A percentile compares a stretch with the other conserved stretches of the same genome.
phyloP scores from a whole-genome alignment of 2,888 invertebrate species.

The Crocallis elinguaria region DNA sequence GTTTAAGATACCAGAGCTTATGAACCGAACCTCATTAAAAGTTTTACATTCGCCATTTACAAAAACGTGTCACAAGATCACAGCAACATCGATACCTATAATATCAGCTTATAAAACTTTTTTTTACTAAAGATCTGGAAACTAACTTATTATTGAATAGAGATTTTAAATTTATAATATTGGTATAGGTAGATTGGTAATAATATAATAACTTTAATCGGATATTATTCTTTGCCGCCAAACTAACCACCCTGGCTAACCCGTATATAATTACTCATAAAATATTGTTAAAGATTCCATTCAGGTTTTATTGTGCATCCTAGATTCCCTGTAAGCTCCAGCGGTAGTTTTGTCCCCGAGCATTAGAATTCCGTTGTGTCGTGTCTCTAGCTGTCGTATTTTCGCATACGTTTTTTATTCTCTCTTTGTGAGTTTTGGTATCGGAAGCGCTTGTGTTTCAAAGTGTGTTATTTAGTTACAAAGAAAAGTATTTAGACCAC shows the following conservation, averaged over 20 bases:
- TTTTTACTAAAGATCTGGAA: no score
- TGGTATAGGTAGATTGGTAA: no score
- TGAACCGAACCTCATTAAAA: no score
- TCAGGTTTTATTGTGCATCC: conserved; percentile 18
- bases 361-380: conserved; percentile 32
- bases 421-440: conserved; percentile 21
- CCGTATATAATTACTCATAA: conserved; percentile 5
- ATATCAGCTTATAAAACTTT: no score
- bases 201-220: background rate
- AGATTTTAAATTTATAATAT: no score
- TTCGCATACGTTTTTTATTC: conserved; percentile 22
- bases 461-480: conserved; percentile 23
- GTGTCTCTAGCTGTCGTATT: conserved; percentile 19
- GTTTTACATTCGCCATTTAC: no score
- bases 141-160: no score
- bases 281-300: background rate
- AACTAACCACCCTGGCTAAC: background rate
- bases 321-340: conserved; percentile 23
- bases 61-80: no score
- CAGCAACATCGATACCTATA: no score
- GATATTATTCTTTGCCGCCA: background rate
- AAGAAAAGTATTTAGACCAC: conserved; percentile 24
- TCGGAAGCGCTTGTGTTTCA: conserved; percentile 28
- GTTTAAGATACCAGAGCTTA: no score
- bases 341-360: conserved; percentile 13